Base-by-base conservation (phyloP, 2,113 vertebrate species). In the Macrotis lagotis region DNA sequence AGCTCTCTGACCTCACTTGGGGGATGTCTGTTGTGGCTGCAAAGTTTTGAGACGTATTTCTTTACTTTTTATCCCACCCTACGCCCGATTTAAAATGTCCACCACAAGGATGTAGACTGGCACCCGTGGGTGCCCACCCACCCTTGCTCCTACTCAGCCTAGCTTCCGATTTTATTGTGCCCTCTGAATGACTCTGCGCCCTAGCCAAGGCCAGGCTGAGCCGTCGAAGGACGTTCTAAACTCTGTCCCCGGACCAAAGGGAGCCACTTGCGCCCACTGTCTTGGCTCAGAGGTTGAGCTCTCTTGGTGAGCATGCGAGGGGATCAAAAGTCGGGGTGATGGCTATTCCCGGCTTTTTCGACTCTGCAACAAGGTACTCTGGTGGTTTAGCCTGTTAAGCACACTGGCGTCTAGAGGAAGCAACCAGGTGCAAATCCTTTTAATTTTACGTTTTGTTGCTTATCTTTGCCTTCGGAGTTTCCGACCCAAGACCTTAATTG, bases 391-490 rank as follows among this genome's bases (percentile, higher is more conserved):
- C 96, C 96, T 96, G 92, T 98, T 95, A 96, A 5, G 92, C 49
- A 97, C 97, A 97, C 97, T 97, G 93, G 96, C 97, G 96, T 96
- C 93, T 96, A 97, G 97, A 98, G 94, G 97, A 98, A 97, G 12
- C 92, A 97, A 95, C 51, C 93, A 96, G 93, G 91, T 95, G 95
- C 95, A 97, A 96, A 96, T 94, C 96, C 95, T 94, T 97, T 97
- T 96, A 97, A 97, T 98, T 97, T 98, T 97, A 98, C 97, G 96
- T 97, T 98, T 97, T 96, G 96, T 96, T 95, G 93, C 92, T 96
- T 97, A 97, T 97, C 94, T 98, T 97, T 98, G 95, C 97, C 95
- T 98, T 94, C 97, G 93, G 97, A 95, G 97, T 98, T 98, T 97
- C 96, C 91, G 89, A 96, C 95, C 95, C 94, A 97, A 97, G 97